Conservation (phyloP, 2,888 invertebrate genomes). For the Hybos culiciformis region DNA sequence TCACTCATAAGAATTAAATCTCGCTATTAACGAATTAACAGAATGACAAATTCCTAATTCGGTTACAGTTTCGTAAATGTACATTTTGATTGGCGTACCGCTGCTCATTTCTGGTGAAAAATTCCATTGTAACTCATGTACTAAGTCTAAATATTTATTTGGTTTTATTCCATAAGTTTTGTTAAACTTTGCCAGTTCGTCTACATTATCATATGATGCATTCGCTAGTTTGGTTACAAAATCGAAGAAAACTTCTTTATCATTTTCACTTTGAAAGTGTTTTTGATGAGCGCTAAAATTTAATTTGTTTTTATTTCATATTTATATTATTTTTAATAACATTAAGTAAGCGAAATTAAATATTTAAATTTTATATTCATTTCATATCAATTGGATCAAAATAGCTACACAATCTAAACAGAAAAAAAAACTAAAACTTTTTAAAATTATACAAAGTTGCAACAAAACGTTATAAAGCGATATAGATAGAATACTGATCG, state of each 20-base stretch:
- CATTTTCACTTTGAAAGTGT: slow-evolving; percentile 30
- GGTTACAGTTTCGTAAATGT: slow-evolving; percentile 46
- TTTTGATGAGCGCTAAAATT: slow-evolving; percentile 19
- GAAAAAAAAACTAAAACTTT: too few relatives aligned
- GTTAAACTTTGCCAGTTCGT: slow-evolving; percentile 39
- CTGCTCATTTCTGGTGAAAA: slow-evolving; percentile 44
- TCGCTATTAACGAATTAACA: slow-evolving; percentile 49
- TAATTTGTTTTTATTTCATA: background rate
- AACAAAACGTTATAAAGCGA: too few relatives aligned
- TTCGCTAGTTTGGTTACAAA: slow-evolving; percentile 45
- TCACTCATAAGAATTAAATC: slow-evolving; percentile 32
- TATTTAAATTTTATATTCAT: too few relatives aligned
- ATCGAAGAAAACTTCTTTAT: slow-evolving; percentile 40
- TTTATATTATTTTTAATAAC: background rate
- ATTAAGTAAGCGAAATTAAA: too few relatives aligned
- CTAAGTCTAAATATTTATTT: slow-evolving; percentile 42
- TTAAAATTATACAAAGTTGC: too few relatives aligned
- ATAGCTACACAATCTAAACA: too few relatives aligned
- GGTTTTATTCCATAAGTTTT: slow-evolving; percentile 38
- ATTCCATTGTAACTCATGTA: slow-evolving; percentile 37
- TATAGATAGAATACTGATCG: too few relatives aligned
- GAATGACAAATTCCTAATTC: slow-evolving; percentile 59
- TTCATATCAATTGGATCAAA: too few relatives aligned
- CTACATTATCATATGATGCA: slow-evolving; percentile 46
- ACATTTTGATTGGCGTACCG: slow-evolving; percentile 38